phyloP scores from a whole-genome alignment of 2,888 invertebrate genomes.

The Rutpela maculata region DNA sequence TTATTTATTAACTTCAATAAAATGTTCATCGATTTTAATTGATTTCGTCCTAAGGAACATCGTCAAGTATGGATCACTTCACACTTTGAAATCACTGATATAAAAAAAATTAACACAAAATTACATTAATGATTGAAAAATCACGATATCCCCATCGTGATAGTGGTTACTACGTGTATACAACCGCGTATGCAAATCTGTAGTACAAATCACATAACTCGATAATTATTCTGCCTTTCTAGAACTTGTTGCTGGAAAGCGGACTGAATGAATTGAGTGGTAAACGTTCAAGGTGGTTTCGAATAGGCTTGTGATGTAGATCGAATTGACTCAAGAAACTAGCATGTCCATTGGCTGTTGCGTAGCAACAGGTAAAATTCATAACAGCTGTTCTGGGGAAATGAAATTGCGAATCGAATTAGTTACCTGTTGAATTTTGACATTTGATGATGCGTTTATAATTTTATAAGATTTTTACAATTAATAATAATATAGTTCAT shows the following conservation, averaged over 20 bases:
- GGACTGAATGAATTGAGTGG: no score
- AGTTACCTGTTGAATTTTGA: slow-evolving; percentile 38
- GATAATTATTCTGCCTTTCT: no score
- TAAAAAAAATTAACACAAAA: no score
- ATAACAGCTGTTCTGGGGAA: slow-evolving; percentile 16
- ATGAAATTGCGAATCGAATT: slow-evolving; percentile 11
- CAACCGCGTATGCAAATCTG: not conserved
- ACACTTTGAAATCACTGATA: no score
- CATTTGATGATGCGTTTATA: slow-evolving; percentile 14
- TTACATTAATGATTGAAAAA: no score
- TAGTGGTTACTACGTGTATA: not conserved
- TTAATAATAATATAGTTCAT: not conserved
- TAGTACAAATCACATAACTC: not conserved
- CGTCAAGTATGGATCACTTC: no score
- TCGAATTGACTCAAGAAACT: not conserved
- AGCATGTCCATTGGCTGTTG: slow-evolving; percentile 15
- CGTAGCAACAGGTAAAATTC: slow-evolving; percentile 26
- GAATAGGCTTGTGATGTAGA: not conserved
- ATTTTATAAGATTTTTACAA: slow-evolving; percentile 10
- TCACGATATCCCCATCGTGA: no score
- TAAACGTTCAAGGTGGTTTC: not conserved
- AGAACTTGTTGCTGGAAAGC: no score
- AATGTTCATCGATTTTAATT: no score
- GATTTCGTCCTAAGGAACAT: no score
- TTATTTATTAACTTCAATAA: no score